Conservation (phyloP, 2,113 vertebrate genomes). For the Scartelaos histophorus region DNA sequence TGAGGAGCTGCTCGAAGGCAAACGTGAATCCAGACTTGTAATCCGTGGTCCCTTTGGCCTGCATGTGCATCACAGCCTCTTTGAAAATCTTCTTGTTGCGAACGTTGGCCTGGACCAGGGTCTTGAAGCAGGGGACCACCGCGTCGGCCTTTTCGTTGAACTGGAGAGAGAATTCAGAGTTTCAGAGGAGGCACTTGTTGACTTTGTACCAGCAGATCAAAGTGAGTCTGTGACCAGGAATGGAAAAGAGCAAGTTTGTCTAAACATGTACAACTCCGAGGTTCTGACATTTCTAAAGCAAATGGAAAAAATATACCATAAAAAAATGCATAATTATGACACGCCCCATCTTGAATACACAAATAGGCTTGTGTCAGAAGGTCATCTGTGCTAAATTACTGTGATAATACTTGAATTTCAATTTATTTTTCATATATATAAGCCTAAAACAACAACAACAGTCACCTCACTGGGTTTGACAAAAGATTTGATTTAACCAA, state of each 20-base stretch:
- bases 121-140: conserved; percentile 93
- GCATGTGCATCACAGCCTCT: conserved; percentile 91
- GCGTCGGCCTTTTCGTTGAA: conserved; percentile 95
- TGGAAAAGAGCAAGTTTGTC: background rate
- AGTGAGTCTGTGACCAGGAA: background rate
- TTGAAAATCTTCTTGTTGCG: conserved; percentile 99
- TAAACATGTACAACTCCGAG: background rate
- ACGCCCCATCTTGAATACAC: too few species aligned
- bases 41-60: conserved; percentile 95
- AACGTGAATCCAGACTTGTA: conserved; percentile 99
- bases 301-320: background rate
- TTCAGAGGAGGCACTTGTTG: background rate
- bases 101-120: conserved; percentile 95
- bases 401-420: too few species aligned
- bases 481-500: too few species aligned
- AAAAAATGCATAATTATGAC: too few species aligned
- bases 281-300: background rate
- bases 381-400: too few species aligned
- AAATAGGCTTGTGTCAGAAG: too few species aligned
- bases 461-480: too few species aligned
- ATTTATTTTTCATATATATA: too few species aligned
- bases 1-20: conserved; percentile 96
- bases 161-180: conserved; percentile 65
- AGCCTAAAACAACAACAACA: too few species aligned
- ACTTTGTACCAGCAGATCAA: background rate